These are phyloP conservation scores for Rhagophthalmus giganteus DNA, from an alignment of 2,888 invertebrate species.

Conservation along the genomic window DNA sequence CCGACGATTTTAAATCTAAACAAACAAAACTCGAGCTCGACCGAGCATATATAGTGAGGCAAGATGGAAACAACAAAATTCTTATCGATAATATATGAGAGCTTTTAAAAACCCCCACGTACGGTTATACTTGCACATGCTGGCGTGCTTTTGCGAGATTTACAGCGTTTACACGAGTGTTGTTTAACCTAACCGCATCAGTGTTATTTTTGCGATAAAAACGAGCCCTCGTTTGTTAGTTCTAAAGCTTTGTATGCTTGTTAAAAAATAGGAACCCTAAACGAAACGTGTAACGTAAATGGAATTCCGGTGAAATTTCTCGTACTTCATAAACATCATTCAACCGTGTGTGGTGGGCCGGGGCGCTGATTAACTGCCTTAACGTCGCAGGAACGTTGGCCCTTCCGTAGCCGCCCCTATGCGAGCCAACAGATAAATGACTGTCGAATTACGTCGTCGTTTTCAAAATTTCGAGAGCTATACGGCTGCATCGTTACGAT, in stretches of 20 bases:
- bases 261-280: slow-evolving; percentile 4
- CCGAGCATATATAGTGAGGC: not conserved
- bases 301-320: slow-evolving; percentile 4
- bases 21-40: not conserved
- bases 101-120: slow-evolving; percentile 8
- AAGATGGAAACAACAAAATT: slow-evolving; percentile 3
- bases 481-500: too few relatives aligned
- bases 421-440: slow-evolving; percentile 35
- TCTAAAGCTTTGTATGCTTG: slow-evolving; percentile 1
- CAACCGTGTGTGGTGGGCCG: slow-evolving; percentile 3
- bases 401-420: slow-evolving; percentile 15
- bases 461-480: not conserved
- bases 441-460: slow-evolving; percentile 27
- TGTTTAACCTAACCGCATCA: slow-evolving; percentile 7
- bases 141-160: slow-evolving; percentile 4
- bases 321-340: slow-evolving; percentile 12
- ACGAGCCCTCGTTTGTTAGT: slow-evolving; percentile 15
- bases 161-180: slow-evolving; percentile 7
- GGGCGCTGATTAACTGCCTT: slow-evolving; percentile 28
- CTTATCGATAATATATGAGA: slow-evolving; percentile 10
- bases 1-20: not conserved
- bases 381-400: slow-evolving; percentile 15
- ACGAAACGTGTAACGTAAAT: slow-evolving; percentile 5
- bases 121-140: slow-evolving; percentile 1
- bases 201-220: slow-evolving; percentile 13